Base-by-base conservation (phyloP, 2,888 invertebrate species). In the Xestia xanthographa region DNA sequence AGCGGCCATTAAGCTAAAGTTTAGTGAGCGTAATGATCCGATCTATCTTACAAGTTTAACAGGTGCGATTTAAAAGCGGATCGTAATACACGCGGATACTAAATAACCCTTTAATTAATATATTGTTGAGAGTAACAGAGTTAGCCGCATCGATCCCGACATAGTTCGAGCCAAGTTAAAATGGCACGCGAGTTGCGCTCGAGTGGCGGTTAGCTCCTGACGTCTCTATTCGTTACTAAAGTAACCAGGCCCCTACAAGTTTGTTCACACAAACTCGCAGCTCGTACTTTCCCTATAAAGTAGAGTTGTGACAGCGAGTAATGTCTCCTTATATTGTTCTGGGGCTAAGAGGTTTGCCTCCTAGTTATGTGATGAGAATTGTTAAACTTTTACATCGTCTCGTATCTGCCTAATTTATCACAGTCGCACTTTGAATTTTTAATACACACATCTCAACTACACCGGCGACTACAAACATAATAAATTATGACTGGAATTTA, bases 261-360 rank as follows among this genome's bases (percentile, higher is more conserved):
- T 96, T 93, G 95, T 95, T 95, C 94, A 90, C 91, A 91, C 91
- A 94, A 94, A 95, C 94, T 95, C 91, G 90, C 89, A 90, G 90
- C 92, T 91, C 87, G 94, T 94, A 95, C 95, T 96, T 95, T 95
- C 93, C 95, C 95, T 96, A 95, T 95, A 95, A 95, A 96, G 93
- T 95, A 95, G 93, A 95, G 92, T 94, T 95, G 95, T 95, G 96
- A 95, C 96, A 95, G 94, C 94, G 95, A 96, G 95, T 95, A 96
- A 96, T 96, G 95, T 95, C 94, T 93, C 94, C 94, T 94, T 95
- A 95, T 96, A 96, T 96, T 96, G 96, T 96, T 94, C 95, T 93
- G 96, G 96, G 96, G 95, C 94, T 95, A 95, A 95, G 96, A 95
- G 95, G 95, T 94, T 95, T 95, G 94, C 93, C 91, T 93, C 89